Percentiles rank a stretch among this genome's conserved stretches.
phyloP scores from a whole-genome alignment of 2,888 invertebrate species.

The Cephus runcator region DNA sequence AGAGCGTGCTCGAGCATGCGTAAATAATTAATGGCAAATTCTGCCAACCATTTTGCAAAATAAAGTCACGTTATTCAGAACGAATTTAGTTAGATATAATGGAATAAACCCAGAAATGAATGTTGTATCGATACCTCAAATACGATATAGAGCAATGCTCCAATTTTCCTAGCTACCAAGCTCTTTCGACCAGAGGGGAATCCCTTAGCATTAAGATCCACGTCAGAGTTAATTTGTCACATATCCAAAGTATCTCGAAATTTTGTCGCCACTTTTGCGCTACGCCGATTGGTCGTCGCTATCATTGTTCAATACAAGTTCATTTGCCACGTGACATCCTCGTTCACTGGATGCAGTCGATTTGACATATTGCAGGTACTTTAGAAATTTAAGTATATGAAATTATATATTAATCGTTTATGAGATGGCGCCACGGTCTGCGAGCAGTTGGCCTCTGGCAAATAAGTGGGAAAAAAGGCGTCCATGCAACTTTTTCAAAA shows the following conservation, averaged over 20 bases:
- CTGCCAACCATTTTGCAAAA: not conserved
- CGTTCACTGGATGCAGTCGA: too few relatives aligned
- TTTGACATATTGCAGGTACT: not conserved
- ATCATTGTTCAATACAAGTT: too few relatives aligned
- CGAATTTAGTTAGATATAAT: not conserved
- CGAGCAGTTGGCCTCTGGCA: not conserved
- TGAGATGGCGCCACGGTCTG: not conserved
- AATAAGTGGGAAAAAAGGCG: not conserved
- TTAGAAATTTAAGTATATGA: too few relatives aligned
- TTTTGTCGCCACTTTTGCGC: not conserved
- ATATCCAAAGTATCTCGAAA: not conserved
- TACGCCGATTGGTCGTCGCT: not conserved
- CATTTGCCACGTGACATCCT: too few relatives aligned
- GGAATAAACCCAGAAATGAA: not conserved
- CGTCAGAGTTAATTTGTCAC: not conserved
- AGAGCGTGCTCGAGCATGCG: not conserved
- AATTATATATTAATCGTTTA: not conserved
- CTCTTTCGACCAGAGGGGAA: too few relatives aligned
- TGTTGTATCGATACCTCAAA: too few relatives aligned
- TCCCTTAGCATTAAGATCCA: not conserved
- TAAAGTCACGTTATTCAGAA: not conserved
- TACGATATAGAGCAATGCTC: too few relatives aligned
- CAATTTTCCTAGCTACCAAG: too few relatives aligned
- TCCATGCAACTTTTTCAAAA: not conserved
- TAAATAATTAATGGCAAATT: not conserved